Percentiles rank a stretch among this genome's conserved stretches.
These are phyloP conservation scores for Heteromormyrus szaboi DNA, from an alignment of 2,797 vertebrate genomes.

Conservation along the genomic window DNA sequence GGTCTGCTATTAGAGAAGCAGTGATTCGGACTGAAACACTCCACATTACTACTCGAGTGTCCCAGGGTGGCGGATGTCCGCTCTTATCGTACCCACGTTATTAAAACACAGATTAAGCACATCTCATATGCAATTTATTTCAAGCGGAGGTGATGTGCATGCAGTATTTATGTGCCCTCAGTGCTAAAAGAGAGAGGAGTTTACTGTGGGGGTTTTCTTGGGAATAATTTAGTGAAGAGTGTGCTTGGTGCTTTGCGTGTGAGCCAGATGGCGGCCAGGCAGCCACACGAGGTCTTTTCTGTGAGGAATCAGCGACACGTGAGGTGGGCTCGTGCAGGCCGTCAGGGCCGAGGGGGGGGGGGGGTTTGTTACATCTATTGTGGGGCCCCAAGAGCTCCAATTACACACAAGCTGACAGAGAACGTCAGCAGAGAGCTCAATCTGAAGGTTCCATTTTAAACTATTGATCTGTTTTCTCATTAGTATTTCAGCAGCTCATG, in stretches of 20 bases:
- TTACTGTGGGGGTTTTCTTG: neutral
- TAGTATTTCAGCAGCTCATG: neutral
- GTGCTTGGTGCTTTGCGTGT: neutral
- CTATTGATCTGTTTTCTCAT: neutral
- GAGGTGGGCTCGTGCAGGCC: neutral
- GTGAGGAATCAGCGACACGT: neutral
- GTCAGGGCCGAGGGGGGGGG: neutral
- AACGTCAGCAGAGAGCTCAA: neutral
- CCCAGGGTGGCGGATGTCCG: neutral
- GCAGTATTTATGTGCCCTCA: neutral
- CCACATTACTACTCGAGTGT: neutral
- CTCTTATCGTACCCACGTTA: neutral
- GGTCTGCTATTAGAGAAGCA: neutral
- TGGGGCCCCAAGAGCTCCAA: neutral
- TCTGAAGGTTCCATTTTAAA: neutral
- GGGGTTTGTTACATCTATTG: neutral
- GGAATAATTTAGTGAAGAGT: neutral
- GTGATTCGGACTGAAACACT: neutral
- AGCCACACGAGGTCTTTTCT: neutral
- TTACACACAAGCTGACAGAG: neutral
- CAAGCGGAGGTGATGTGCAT: neutral
- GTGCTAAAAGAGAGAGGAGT: neutral
- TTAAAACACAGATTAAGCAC: constrained; percentile 8
- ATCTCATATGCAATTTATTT: neutral
- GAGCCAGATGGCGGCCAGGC: neutral